phyloP scores from a whole-genome alignment of 2,113 vertebrate species.

The Paracanthobrama guichenoti region DNA sequence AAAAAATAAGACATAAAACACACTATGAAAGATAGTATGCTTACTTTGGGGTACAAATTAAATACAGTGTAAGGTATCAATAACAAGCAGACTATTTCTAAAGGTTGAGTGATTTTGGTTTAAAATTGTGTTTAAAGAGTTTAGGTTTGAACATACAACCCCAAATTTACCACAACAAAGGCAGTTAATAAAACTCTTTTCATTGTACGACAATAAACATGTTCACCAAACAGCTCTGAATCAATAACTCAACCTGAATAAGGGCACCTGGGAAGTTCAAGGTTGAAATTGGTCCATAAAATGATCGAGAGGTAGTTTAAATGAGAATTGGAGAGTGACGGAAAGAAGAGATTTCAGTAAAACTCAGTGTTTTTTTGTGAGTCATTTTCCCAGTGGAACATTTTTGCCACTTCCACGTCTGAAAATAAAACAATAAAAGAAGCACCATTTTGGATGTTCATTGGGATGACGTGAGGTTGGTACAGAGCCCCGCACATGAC shows the following conservation, averaged over 20 bases:
- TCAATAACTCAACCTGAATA: neutral
- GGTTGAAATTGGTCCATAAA: conserved; percentile 28
- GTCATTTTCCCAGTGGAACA: neutral
- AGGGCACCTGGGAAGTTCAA: conserved; percentile 14
- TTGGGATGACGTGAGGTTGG: neutral
- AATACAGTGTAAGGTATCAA: neutral
- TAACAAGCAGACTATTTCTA: neutral
- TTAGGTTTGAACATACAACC: neutral
- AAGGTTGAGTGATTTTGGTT: neutral
- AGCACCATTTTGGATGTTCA: conserved; percentile 18
- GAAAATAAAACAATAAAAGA: neutral
- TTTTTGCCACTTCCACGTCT: neutral
- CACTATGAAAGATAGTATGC: neutral
- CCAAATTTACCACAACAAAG: neutral
- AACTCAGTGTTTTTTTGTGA: neutral
- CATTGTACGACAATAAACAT: neutral
- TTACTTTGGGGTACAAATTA: conserved; percentile 3
- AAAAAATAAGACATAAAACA: neutral
- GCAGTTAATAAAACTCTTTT: neutral
- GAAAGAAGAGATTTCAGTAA: neutral
- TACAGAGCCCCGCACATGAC: too few relatives aligned
- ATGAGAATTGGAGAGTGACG: conserved; percentile 5
- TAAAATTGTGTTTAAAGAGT: neutral
- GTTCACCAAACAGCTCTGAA: neutral
- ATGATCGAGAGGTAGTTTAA: conserved; percentile 58